Evolutionary conservation across 2,113 vertebrate species (phyloP), one percentile per base, ranked within the genome.

Genomic region (Antennarius striatus): DNA sequence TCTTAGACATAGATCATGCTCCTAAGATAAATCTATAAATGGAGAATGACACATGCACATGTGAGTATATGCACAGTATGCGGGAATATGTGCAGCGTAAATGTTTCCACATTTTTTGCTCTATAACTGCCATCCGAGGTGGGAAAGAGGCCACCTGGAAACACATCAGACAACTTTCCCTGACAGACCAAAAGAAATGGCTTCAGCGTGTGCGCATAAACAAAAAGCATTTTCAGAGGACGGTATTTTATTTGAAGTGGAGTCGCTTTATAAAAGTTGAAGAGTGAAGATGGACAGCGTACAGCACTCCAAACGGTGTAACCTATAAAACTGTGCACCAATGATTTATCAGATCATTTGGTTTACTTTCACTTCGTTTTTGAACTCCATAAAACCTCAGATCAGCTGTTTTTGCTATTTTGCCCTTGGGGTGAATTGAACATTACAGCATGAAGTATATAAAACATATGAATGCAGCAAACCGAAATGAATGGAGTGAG

Each of bases 81-180:
- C 57, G 49, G 29, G 17, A 16, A 29, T 62, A 4, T 10, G 14
- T 57, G 45, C 4, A 2, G 14, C 47, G 45, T 66, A 77, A 65
- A 65, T 67, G 55, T 64, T 72, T 70, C 39, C 63, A 62, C 4
- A n/a, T 66, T 72, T 72, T 73, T 40, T 40, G 29, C 13, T 36
- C 51, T 49, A 52, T 48, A 43, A 39, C 53, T 17, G 6, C 56
- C 22, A 77, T 47, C 22, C 73, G 55, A 63, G 14, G 3, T 16
- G 8, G 32, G 9, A 56, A 58, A 11, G 10, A 17, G 73, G n/a
- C 49, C 71, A 71, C 22, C 50, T 71, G 73, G 71, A 80, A 66
- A 60, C 56, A 49, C 63, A 82, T 71, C n/a, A 71, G 47, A 66
- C 49, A 49, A 16, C 12, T 12, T 45, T 11, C 10, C 30, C 40